Conservation (phyloP, 2,888 invertebrate genomes). For the Lithophane semibrunnea region DNA sequence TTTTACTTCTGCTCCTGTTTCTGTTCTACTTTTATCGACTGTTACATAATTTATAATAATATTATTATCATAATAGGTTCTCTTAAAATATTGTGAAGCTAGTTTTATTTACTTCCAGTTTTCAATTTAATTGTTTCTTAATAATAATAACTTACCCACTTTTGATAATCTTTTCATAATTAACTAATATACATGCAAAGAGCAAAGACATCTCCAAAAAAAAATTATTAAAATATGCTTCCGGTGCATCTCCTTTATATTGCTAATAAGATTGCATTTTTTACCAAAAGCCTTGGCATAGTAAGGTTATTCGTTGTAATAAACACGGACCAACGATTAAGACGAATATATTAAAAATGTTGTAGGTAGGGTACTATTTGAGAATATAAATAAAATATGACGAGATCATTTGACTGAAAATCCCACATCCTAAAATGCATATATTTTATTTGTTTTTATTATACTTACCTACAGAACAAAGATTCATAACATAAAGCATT, state of each 20-base stretch:
- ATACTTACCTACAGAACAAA: neutral
- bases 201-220: neutral
- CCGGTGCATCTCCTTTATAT: neutral
- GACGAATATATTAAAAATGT: neutral
- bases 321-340: neutral
- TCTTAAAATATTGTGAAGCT: neutral
- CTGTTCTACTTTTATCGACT: slow-evolving; percentile 13
- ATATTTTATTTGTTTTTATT: neutral
- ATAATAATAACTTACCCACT: neutral
- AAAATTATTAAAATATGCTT: slow-evolving; percentile 4
- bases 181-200: neutral
- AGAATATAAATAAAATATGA: neutral
- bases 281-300: neutral
- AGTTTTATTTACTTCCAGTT: neutral
- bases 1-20: slow-evolving; percentile 1
- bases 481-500: neutral
- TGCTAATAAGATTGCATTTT: neutral
- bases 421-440: neutral
- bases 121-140: neutral
- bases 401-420: neutral
- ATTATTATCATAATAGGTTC: neutral
- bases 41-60: slow-evolving; percentile 7
- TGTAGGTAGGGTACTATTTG: neutral
- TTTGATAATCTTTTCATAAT: neutral
- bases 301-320: slow-evolving; percentile 1